phyloP scores from a whole-genome alignment of 2,888 invertebrate genomes.

The Phengaris arion region DNA sequence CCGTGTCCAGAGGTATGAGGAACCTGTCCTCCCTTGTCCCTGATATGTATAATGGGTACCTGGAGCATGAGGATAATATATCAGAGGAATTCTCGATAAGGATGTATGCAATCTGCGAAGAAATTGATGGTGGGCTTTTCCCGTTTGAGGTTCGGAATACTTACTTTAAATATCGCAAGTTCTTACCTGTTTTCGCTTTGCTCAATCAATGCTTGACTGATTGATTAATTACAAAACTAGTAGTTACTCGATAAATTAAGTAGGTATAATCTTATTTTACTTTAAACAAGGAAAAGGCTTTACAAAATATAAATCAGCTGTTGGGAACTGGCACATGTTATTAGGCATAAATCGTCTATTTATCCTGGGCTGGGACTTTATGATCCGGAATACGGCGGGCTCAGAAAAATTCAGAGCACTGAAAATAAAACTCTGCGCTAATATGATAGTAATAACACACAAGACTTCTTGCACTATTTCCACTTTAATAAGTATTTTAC shows the following conservation, averaged over 20 bases:
- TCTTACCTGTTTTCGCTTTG: background rate
- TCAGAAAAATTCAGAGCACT: no score
- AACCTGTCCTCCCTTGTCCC: constrained; percentile 86
- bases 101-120: background rate
- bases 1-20: constrained; percentile 85
- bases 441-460: no score
- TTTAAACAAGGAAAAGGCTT: background rate
- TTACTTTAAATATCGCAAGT: background rate
- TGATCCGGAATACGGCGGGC: no score
- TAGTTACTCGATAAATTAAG: background rate
- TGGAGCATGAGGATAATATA: constrained; percentile 45
- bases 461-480: no score
- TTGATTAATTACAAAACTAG: background rate
- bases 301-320: no score
- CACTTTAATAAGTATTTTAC: no score
- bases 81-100: background rate
- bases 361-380: no score
- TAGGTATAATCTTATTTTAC: background rate
- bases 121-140: background rate
- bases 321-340: no score
- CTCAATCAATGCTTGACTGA: background rate
- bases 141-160: background rate
- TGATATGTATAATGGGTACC: constrained; percentile 86
- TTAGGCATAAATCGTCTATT: no score
- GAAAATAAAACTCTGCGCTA: no score